These are phyloP conservation scores for Podocnemis expansa DNA, from an alignment of 2,113 vertebrate genomes.

Conservation along the genomic window DNA sequence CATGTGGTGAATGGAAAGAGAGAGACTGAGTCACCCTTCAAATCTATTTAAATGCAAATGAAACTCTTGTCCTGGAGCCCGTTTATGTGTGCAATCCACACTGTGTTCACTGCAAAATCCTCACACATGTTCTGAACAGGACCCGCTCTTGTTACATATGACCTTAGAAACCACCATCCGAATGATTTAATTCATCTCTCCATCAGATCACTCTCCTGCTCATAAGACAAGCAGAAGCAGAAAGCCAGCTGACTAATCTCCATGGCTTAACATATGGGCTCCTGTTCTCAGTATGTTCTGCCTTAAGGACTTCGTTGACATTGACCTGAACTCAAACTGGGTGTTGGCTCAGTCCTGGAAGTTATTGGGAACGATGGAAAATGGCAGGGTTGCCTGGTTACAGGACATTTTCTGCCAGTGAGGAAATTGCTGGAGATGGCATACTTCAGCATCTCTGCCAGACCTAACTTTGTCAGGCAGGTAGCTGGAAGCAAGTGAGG, in stretches of 20 bases:
- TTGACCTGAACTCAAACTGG: accelerated
- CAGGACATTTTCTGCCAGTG: neutral
- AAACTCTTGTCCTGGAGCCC: neutral
- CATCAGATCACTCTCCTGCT: neutral
- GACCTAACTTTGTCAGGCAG: neutral
- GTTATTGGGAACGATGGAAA: neutral
- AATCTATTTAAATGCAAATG: neutral
- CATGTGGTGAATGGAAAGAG: neutral
- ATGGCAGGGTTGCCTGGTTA: accelerated
- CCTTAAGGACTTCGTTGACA: accelerated
- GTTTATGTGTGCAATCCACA: accelerated
- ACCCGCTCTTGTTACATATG: neutral
- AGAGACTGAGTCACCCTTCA: neutral
- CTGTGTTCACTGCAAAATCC: neutral
- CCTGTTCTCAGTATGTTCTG: neutral
- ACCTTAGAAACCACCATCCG: neutral
- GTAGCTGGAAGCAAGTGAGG: neutral
- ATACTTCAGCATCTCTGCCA: neutral
- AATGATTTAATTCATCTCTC: neutral
- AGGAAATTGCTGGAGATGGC: neutral
- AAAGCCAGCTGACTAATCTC: neutral
- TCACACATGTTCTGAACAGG: neutral
- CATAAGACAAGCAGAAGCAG: neutral
- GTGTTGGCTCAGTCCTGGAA: neutral
- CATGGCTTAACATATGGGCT: neutral